Evolutionary conservation across 2,113 vertebrate genomes (phyloP), one percentile per base, ranked within the genome.

Genomic region (Morone saxatilis): DNA sequence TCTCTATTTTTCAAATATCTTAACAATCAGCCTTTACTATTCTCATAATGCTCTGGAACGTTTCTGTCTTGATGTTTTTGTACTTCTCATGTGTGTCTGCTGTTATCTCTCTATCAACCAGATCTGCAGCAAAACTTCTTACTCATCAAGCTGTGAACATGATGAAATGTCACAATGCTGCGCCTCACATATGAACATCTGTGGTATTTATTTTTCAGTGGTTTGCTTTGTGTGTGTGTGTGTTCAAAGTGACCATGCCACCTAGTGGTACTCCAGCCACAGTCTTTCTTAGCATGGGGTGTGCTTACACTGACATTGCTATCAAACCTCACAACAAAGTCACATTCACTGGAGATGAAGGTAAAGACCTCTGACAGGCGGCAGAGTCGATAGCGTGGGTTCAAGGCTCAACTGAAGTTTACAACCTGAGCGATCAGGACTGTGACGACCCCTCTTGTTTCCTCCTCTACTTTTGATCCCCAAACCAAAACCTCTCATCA

Each of bases 181-280:
- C 1, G 2, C 12, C n/a, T 80, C 62, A 68, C 50, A 57, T 41
- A 20, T 74, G 11, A 83, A 56, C 54, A 1, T 72, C 61, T 87
- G 75, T 8, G n/a, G 38, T 80, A 84, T 63, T 22, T 53, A 6
- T 70, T 76, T 75, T 56, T 71, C n/a, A 47, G 56, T 36, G 47
- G 14, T 51, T 74, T 86, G 40, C 59, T 76, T 60, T 86, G 41
- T 69, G 65, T 25, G 51, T 59, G 53, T 41, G 80, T 77, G 75
- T 92, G 71, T 81, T 81, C 87, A 89, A 84, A 91, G 88, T 93
- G 83, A 93, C 91, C 92, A 93, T 87, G 87, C 91, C 94, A 94
- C 88, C 93, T 94, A 91, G 94, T 94, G 93, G 93, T 73, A 12
- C 74, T 67, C 1, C 38, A 78, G 68, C 62, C 60, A 80, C 63